A percentile compares a stretch with the other conserved stretches of the same genome.
Evolutionary conservation across 2,113 vertebrate species (phyloP).

Genomic region (Pterocles burchelli): DNA sequence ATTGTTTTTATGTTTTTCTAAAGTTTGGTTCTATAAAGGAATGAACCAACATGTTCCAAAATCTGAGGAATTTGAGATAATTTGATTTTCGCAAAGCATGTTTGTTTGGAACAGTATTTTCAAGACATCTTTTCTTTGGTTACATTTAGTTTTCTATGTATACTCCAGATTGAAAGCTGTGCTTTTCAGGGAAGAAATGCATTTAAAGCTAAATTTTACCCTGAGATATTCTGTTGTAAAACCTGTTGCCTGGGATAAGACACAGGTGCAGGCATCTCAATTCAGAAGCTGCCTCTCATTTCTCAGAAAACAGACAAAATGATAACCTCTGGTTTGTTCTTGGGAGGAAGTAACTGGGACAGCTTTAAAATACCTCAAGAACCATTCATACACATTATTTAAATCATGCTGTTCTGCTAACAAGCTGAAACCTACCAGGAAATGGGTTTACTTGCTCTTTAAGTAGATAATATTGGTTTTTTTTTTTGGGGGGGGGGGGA

Average conservation of each 20-base stretch:
- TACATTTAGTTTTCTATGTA: background rate
- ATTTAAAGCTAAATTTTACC: background rate
- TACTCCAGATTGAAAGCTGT: background rate
- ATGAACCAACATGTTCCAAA: background rate
- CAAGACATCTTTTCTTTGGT: background rate
- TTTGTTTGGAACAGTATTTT: background rate
- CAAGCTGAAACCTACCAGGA: constrained; percentile 7
- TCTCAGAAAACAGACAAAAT: background rate
- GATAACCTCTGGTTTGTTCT: background rate
- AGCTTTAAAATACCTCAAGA: background rate
- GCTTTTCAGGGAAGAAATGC: background rate
- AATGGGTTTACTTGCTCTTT: constrained; percentile 30
- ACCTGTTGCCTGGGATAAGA: background rate
- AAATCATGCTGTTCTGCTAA: background rate
- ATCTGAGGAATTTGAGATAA: background rate
- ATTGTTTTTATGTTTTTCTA: background rate
- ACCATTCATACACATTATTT: constrained; percentile 7
- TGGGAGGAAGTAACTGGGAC: background rate
- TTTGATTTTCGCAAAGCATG: background rate
- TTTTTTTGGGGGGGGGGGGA: background rate
- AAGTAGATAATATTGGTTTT: background rate
- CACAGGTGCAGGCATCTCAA: background rate
- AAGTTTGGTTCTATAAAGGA: background rate
- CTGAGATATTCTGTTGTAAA: background rate
- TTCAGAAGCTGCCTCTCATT: background rate